These are phyloP conservation scores for Protosalanx chinensis DNA, from an alignment of 2,797 vertebrate genomes.

Conservation along the genomic window DNA sequence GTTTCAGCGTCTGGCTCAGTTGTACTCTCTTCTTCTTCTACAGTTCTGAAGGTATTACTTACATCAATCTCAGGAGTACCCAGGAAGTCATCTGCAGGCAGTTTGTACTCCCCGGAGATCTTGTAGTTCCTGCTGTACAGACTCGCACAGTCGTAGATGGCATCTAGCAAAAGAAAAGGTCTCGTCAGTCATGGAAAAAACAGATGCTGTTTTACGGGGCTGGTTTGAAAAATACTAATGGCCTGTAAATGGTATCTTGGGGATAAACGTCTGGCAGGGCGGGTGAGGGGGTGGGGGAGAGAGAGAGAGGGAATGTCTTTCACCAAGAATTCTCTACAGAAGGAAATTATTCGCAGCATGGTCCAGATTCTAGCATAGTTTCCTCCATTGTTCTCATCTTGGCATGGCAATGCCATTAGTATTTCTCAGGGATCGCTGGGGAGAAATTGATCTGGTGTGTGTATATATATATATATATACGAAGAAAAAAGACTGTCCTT, in stretches of 20 bases:
- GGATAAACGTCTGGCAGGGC: slow-evolving; percentile 30
- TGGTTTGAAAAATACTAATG: slow-evolving; percentile 21
- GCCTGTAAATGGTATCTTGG: slow-evolving; percentile 34
- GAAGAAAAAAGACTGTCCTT: background rate
- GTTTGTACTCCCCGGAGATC: slow-evolving; percentile 92
- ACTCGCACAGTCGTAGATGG: slow-evolving; percentile 93
- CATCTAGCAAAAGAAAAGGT: slow-evolving; percentile 73
- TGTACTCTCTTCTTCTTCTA: too few species aligned
- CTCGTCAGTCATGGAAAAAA: slow-evolving; percentile 32
- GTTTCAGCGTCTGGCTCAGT: too few species aligned
- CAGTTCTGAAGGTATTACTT: slow-evolving; percentile 49
- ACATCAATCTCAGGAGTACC: slow-evolving; percentile 89
- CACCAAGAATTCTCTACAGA: slow-evolving; percentile 18
- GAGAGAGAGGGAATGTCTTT: background rate
- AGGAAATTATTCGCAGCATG: slow-evolving; percentile 5
- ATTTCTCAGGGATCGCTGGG: slow-evolving; percentile 24
- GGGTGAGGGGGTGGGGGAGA: slow-evolving; percentile 7
- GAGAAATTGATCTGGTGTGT: slow-evolving; percentile 26
- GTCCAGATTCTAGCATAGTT: slow-evolving; percentile 17
- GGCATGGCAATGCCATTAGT: slow-evolving; percentile 39
- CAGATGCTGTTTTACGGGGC: slow-evolving; percentile 31
- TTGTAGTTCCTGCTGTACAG: slow-evolving; percentile 90
- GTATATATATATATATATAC: background rate
- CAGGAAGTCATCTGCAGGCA: slow-evolving; percentile 93
- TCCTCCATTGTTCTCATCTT: slow-evolving; percentile 4